Evolutionary conservation across 2,797 vertebrate species (phyloP).

Genomic region (Enteromius treurensis): DNA sequence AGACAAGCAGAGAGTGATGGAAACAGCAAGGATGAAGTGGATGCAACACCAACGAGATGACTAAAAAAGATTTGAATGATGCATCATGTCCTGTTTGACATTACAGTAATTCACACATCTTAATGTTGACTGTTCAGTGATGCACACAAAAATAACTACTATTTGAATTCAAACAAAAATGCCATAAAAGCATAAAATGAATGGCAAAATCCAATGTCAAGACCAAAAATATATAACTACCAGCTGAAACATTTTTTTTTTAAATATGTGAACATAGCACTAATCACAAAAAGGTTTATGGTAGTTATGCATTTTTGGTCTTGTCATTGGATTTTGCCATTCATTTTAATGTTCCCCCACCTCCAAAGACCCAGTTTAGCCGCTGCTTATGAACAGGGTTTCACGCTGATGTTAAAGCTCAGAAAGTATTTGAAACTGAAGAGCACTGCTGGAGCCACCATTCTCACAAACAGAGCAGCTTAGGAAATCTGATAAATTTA

Average conservation of each 20-base stretch:
- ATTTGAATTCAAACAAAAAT: background rate
- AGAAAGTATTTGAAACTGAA: background rate
- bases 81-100: constrained; percentile 14
- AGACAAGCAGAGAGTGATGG: background rate
- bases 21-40: constrained; percentile 1
- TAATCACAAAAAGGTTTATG: background rate
- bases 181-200: no score
- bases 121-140: constrained; percentile 6
- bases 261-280: no score
- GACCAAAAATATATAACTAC: no score
- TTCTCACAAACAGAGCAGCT: background rate
- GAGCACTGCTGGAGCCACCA: background rate
- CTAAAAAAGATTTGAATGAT: background rate
- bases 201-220: no score
- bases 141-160: constrained; percentile 5
- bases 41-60: background rate
- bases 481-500: background rate
- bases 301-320: background rate
- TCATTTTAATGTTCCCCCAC: background rate
- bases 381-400: background rate
- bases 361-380: background rate
- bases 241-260: no score
- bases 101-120: constrained; percentile 13
- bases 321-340: background rate
- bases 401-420: background rate